These are phyloP conservation scores for Drosophila longiperda DNA, from an alignment of 2,888 invertebrate species.

Conservation along the genomic window DNA sequence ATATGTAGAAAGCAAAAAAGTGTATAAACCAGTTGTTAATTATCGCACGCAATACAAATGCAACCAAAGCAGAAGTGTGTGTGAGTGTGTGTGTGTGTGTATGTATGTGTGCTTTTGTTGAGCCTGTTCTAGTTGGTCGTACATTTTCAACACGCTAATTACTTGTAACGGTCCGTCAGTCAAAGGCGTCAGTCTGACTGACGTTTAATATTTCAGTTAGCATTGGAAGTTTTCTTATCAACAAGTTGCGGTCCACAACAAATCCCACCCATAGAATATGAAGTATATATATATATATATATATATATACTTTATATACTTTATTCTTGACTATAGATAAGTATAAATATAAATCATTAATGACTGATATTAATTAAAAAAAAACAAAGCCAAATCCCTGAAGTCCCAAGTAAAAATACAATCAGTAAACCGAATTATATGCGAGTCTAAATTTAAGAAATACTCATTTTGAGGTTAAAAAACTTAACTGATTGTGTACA, in stretches of 20 bases:
- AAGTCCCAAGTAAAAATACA: not conserved
- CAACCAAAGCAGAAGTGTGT: conserved; percentile 39
- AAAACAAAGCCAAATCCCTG: not conserved
- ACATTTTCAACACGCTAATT: conserved; percentile 60
- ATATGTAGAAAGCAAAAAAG: not conserved
- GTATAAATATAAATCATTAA: not conserved
- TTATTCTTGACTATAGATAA: not conserved
- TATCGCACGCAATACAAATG: conserved; percentile 74
- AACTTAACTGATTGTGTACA: not conserved
- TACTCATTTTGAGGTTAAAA: not conserved
- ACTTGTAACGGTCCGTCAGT: conserved; percentile 43
- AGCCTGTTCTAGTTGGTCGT: conserved; percentile 41
- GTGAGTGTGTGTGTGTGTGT: not conserved
- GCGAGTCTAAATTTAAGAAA: not conserved
- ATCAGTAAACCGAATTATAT: not conserved
- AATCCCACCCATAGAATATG: conserved; percentile 28
- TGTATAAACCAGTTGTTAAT: conserved; percentile 61
- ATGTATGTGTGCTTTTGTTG: conserved; percentile 11
- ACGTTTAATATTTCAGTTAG: conserved; percentile 50
- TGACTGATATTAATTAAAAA: not conserved
- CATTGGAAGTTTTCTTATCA: conserved; percentile 35
- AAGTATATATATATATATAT: not conserved
- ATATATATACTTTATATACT: not conserved
- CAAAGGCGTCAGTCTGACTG: conserved; percentile 21
- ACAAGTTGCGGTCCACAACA: conserved; percentile 34